A percentile compares a stretch with the other conserved stretches of the same genome.
These are phyloP conservation scores for Gavialis gangeticus DNA, from an alignment of 2,113 vertebrate genomes.

Conservation along the genomic window DNA sequence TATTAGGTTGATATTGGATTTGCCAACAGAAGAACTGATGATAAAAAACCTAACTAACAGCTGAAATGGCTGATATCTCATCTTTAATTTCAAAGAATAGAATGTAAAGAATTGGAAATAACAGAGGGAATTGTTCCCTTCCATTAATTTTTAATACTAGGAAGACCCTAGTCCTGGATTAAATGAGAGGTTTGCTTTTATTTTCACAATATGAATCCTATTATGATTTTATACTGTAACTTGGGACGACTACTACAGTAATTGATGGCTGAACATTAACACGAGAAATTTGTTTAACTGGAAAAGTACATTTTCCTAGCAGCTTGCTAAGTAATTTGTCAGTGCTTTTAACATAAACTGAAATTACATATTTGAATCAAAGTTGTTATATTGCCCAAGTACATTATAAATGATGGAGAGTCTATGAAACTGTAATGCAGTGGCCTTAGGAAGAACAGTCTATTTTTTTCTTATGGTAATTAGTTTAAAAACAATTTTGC, in stretches of 20 bases:
- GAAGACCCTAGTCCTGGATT: not conserved
- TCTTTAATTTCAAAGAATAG: slow-evolving; percentile 11
- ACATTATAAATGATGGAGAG: not conserved
- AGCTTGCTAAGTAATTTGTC: not conserved
- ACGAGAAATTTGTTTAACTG: not conserved
- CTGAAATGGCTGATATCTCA: not conserved
- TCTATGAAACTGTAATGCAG: not conserved
- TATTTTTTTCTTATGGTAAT: not conserved
- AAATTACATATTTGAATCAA: not conserved
- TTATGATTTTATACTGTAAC: not conserved
- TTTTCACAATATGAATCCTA: not conserved
- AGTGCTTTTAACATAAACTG: not conserved
- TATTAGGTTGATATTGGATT: not conserved
- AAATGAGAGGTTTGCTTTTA: not conserved
- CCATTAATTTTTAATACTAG: not conserved
- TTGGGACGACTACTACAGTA: not conserved
- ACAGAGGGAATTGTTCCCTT: not conserved
- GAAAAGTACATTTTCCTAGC: not conserved
- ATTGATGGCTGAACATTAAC: not conserved
- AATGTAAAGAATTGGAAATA: not conserved
- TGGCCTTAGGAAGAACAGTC: not conserved
- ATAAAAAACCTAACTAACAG: not conserved
- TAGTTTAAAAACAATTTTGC: not conserved
- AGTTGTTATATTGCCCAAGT: not conserved
- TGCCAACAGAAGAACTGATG: not conserved